These are phyloP conservation scores for Neoitamus cyanurus DNA, from an alignment of 2,888 invertebrate species.

Conservation along the genomic window DNA sequence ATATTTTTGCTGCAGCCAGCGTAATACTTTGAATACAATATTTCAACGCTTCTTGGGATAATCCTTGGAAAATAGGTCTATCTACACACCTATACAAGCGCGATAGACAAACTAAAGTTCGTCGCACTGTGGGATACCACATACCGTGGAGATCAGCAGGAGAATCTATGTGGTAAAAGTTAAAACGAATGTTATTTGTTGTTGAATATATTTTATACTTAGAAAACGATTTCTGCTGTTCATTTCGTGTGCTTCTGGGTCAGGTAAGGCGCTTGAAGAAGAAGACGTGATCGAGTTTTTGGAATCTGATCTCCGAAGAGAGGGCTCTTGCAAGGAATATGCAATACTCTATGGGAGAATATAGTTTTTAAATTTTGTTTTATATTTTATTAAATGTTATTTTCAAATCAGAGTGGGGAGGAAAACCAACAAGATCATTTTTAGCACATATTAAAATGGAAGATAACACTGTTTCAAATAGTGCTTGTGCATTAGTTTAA, in stretches of 20 bases:
- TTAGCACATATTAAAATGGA: no score
- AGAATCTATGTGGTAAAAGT: slow-evolving; percentile 69
- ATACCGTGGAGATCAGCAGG: slow-evolving; percentile 98
- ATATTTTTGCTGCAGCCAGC: slow-evolving; percentile 82
- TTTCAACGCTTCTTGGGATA: slow-evolving; percentile 95
- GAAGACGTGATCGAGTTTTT: slow-evolving; percentile 76
- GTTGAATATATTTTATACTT: slow-evolving; percentile 52
- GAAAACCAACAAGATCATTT: no score
- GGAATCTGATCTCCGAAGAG: slow-evolving; percentile 73
- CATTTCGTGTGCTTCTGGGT: slow-evolving; percentile 75
- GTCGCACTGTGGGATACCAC: slow-evolving; percentile 99
- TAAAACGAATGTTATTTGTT: background rate
- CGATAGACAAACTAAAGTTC: slow-evolving; percentile 94
- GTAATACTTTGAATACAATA: slow-evolving; percentile 92
- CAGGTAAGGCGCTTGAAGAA: slow-evolving; percentile 76
- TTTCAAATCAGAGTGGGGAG: background rate
- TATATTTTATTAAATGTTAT: background rate
- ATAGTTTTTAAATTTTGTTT: background rate
- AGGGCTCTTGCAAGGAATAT: slow-evolving; percentile 72
- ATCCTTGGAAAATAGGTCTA: slow-evolving; percentile 93
- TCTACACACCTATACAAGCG: slow-evolving; percentile 90
- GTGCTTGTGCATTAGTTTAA: no score
- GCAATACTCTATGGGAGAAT: slow-evolving; percentile 73
- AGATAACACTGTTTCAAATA: background rate
- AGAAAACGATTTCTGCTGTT: slow-evolving; percentile 60